These are phyloP conservation scores for Nyctibius bracteatus DNA, from an alignment of 2,113 vertebrate species.

Conservation along the genomic window DNA sequence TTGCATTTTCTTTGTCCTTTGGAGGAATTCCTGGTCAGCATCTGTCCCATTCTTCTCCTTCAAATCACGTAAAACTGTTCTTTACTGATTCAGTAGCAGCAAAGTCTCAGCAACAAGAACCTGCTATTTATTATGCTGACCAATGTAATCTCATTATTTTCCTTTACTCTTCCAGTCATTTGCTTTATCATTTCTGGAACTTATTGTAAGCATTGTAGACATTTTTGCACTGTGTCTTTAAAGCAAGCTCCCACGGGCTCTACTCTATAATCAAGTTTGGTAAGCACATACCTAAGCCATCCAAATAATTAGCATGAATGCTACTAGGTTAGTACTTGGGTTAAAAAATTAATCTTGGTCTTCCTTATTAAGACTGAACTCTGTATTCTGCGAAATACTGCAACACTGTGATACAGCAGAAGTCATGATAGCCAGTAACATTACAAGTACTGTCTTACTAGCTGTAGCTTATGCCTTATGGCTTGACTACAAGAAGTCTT, in stretches of 20 bases:
- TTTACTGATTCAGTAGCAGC: not conserved
- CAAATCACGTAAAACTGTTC: not conserved
- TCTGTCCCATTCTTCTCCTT: not conserved
- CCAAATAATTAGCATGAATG: not conserved
- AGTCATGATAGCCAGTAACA: not conserved
- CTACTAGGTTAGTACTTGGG: not conserved
- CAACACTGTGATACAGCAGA: not conserved
- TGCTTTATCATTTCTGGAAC: not conserved
- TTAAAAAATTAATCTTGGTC: not conserved
- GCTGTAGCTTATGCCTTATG: not conserved
- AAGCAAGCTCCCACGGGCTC: not conserved
- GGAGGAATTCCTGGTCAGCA: not conserved
- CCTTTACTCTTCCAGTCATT: not conserved
- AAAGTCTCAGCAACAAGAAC: not conserved
- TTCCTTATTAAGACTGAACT: not conserved
- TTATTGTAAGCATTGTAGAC: not conserved
- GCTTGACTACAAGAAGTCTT: not conserved
- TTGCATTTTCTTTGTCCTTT: not conserved
- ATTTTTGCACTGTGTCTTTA: not conserved
- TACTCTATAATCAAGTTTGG: not conserved
- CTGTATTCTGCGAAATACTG: rapidly evolving
- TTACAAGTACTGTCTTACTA: not conserved
- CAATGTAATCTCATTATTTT: not conserved
- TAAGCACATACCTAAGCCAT: not conserved
- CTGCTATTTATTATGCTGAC: not conserved